Conservation (phyloP, 2,888 invertebrate species). For the Bellardia bayeri region DNA sequence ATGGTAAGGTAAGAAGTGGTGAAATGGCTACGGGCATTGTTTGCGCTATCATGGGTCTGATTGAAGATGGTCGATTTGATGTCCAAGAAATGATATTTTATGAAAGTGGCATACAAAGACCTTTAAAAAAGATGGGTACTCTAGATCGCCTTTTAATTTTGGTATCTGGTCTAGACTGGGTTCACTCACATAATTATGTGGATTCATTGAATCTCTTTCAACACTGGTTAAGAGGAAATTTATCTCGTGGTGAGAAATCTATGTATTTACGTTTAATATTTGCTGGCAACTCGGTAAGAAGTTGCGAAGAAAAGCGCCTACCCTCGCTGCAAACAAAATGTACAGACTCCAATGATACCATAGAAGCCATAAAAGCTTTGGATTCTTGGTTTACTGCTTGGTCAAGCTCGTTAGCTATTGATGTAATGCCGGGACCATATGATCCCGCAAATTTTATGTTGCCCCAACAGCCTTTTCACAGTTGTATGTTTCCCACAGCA, state of each 20-base stretch:
- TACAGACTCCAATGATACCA: slow-evolving; percentile 82
- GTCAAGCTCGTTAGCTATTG: slow-evolving; percentile 86
- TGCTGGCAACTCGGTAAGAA: slow-evolving; percentile 86
- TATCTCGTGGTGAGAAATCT: slow-evolving; percentile 83
- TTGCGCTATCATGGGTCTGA: slow-evolving; percentile 90
- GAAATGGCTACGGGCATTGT: slow-evolving; percentile 93
- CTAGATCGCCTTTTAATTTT: slow-evolving; percentile 81
- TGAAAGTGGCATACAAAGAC: slow-evolving; percentile 87
- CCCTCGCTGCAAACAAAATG: slow-evolving; percentile 78
- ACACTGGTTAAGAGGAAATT: slow-evolving; percentile 92
- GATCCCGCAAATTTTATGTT: slow-evolving; percentile 95
- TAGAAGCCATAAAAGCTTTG: slow-evolving; percentile 87
- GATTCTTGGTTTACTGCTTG: slow-evolving; percentile 86
- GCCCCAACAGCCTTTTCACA: slow-evolving; percentile 97
- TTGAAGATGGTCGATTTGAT: slow-evolving; percentile 90
- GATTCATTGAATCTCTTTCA: slow-evolving; percentile 89
- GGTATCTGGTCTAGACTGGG: slow-evolving; percentile 85
- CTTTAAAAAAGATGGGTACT: slow-evolving; percentile 75
- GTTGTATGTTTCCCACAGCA: slow-evolving; percentile 92
- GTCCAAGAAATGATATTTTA: slow-evolving; percentile 93
- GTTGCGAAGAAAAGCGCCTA: slow-evolving; percentile 77
- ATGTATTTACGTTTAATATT: slow-evolving; percentile 90
- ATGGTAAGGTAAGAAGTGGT: slow-evolving; percentile 87
- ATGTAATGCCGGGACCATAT: slow-evolving; percentile 96
- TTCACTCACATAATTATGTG: slow-evolving; percentile 77